These are phyloP conservation scores for Ecliptopera silaceata DNA, from an alignment of 2,888 invertebrate genomes.

Conservation along the genomic window DNA sequence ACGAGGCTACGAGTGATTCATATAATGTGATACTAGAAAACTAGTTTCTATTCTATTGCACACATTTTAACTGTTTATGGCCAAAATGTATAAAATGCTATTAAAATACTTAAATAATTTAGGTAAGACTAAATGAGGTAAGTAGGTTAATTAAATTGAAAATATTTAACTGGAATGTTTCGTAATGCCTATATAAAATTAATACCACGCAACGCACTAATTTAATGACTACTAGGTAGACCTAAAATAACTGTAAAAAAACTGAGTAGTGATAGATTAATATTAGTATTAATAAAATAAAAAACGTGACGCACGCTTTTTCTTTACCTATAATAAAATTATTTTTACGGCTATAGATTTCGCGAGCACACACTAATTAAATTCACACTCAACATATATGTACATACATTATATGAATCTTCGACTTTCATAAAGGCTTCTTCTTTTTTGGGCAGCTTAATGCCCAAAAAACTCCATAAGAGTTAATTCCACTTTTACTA, in stretches of 20 bases:
- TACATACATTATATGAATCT: background rate
- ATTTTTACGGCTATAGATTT: conserved; percentile 9
- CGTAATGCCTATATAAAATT: background rate
- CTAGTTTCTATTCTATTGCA: no score
- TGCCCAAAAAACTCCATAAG: no score
- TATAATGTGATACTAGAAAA: no score
- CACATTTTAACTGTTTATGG: no score
- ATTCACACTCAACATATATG: background rate
- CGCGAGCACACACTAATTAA: background rate
- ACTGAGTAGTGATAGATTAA: no score
- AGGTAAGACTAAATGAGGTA: background rate
- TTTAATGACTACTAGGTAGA: conserved; percentile 30
- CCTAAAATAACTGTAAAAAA: no score
- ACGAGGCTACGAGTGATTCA: no score
- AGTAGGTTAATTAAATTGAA: background rate
- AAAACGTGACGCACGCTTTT: conserved; percentile 46
- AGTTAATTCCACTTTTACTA: no score
- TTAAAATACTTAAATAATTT: background rate
- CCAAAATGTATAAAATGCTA: no score
- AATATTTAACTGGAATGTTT: background rate
- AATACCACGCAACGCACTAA: conserved; percentile 27
- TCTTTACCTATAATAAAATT: conserved; percentile 32
- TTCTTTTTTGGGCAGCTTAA: background rate
- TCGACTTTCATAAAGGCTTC: no score
- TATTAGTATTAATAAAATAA: no score